phyloP scores from a whole-genome alignment of 2,113 vertebrate species.

The Oenanthe melanoleuca region DNA sequence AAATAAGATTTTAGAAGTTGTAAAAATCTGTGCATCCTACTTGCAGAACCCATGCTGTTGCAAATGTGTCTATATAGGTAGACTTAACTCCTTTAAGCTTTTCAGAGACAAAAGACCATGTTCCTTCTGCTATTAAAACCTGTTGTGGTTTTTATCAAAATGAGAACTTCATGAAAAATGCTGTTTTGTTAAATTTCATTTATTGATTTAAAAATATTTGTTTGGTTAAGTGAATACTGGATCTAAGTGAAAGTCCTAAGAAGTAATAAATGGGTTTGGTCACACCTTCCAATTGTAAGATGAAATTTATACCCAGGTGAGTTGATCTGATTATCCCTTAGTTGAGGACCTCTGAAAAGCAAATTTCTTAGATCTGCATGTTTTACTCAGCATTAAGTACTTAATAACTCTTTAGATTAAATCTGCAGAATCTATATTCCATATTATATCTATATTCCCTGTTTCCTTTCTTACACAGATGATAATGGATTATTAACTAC shows the following conservation, averaged over 20 bases:
- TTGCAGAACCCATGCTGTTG: background rate
- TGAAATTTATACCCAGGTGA: background rate
- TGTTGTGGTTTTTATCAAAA: background rate
- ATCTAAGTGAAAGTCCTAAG: background rate
- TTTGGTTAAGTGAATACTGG: background rate
- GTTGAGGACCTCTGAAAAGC: background rate
- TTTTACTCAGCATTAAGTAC: background rate
- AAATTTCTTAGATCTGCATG: background rate
- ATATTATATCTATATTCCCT: background rate
- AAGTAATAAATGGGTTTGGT: background rate
- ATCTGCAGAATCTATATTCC: background rate
- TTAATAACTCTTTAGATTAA: background rate
- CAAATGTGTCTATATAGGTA: background rate
- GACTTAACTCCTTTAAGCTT: background rate
- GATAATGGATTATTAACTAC: background rate
- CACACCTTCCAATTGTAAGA: background rate
- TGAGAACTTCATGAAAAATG: background rate
- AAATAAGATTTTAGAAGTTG: background rate
- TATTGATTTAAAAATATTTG: background rate
- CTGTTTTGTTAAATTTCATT: background rate
- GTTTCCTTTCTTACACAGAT: background rate
- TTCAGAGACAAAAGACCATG: background rate
- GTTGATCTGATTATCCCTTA: background rate
- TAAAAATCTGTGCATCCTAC: background rate
- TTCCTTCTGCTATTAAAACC: background rate